Evolutionary conservation across 2,113 vertebrate species (phyloP).

Genomic region (Saccopteryx leptura): DNA sequence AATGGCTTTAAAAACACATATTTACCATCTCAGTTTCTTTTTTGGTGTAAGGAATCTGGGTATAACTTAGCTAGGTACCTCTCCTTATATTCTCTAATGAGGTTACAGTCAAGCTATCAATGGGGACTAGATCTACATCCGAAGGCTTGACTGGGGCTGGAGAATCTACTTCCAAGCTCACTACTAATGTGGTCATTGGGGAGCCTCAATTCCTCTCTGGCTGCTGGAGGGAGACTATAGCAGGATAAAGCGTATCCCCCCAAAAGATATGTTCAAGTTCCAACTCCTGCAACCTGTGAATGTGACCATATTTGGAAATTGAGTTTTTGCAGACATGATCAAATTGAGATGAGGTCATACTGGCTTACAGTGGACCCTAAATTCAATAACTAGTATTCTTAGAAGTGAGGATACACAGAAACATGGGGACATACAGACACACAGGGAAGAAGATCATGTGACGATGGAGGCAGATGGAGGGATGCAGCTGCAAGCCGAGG

Average conservation of each 20-base stretch:
- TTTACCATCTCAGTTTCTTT: constrained; percentile 9
- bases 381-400: constrained; percentile 6
- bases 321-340: constrained; percentile 3
- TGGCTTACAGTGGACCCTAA: not conserved
- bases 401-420: not conserved
- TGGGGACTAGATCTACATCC: not conserved
- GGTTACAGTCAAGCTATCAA: not conserved
- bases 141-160: not conserved
- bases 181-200: not conserved
- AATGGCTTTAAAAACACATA: constrained; percentile 28
- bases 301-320: constrained; percentile 45
- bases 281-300: not conserved
- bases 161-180: not conserved
- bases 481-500: not conserved
- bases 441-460: not conserved
- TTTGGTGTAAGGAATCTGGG: constrained; percentile 12
- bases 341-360: constrained; percentile 24
- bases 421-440: not conserved
- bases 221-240: not conserved
- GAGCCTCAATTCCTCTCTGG: constrained; percentile 30
- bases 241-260: not conserved
- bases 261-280: not conserved
- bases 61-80: not conserved
- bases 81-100: not conserved
- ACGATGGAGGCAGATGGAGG: not conserved